phyloP scores from a whole-genome alignment of 2,113 vertebrate genomes.

The Natator depressus region DNA sequence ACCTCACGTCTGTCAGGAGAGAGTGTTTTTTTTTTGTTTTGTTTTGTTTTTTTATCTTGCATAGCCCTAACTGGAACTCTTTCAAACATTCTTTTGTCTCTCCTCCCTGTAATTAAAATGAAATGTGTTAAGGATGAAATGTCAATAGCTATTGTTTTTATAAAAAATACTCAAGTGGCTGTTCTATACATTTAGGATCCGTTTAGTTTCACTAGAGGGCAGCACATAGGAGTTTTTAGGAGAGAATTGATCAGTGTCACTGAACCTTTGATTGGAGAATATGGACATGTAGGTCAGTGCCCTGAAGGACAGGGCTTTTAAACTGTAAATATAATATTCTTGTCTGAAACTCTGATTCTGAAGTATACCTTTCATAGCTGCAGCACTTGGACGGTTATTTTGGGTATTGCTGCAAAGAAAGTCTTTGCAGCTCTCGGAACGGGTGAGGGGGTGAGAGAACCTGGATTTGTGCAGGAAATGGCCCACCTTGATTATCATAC shows the following conservation, averaged over 20 bases:
- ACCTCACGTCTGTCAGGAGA: background rate
- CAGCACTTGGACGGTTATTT: background rate
- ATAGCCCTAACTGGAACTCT: background rate
- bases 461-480: no score
- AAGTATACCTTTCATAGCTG: background rate
- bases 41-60: background rate
- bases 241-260: background rate
- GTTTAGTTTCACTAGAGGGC: background rate
- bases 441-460: no score
- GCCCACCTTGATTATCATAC: no score
- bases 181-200: background rate
- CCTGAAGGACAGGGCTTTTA: background rate
- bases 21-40: background rate
- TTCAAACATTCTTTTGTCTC: background rate
- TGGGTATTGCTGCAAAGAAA: background rate
- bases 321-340: background rate
- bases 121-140: background rate
- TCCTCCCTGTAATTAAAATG: background rate
- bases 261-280: background rate
- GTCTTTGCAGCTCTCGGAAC: background rate
- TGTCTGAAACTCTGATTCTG: constrained; percentile 2
- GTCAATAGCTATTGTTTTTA: background rate
- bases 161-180: background rate
- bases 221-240: background rate
- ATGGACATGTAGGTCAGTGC: constrained; percentile 32